These are phyloP conservation scores for Perccottus glenii DNA, from an alignment of 2,113 vertebrate genomes.

Conservation along the genomic window DNA sequence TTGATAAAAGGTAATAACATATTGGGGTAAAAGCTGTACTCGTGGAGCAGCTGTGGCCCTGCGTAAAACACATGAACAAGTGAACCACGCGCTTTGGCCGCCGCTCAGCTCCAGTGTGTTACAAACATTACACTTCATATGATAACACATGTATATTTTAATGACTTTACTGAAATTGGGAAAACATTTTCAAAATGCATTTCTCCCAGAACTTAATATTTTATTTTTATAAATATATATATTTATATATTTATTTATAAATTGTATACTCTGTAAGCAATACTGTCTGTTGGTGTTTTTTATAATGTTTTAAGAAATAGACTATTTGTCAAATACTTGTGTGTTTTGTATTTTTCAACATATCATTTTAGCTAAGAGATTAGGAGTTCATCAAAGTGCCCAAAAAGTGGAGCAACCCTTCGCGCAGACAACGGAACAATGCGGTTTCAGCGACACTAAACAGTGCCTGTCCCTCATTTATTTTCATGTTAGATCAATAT, in stretches of 20 bases:
- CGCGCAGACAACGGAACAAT: constrained; percentile 53
- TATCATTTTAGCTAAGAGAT: not conserved
- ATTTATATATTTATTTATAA: too few species aligned
- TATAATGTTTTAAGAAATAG: too few species aligned
- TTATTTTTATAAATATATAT: too few species aligned
- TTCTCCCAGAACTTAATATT: not conserved
- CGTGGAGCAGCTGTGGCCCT: constrained; percentile 41
- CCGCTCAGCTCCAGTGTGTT: not conserved
- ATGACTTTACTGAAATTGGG: not conserved
- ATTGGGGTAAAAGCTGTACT: constrained; percentile 58
- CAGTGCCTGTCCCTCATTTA: constrained; percentile 62
- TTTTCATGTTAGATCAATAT: constrained; percentile 78
- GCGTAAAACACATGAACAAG: constrained; percentile 58
- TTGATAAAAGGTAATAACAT: constrained; percentile 86
- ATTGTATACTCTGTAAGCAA: too few species aligned
- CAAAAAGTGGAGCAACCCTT: constrained; percentile 38
- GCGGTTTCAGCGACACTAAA: constrained; percentile 55
- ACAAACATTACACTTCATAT: not conserved
- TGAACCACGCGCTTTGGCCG: not conserved
- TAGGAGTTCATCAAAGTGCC: constrained; percentile 44
- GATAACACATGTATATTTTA: constrained; percentile 3
- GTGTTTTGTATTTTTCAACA: constrained; percentile 2
- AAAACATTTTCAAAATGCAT: not conserved
- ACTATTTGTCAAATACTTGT: not conserved
- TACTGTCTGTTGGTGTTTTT: not conserved